phyloP scores from a whole-genome alignment of 2,888 invertebrate genomes.

The Paralinhomoeus sp. region DNA sequence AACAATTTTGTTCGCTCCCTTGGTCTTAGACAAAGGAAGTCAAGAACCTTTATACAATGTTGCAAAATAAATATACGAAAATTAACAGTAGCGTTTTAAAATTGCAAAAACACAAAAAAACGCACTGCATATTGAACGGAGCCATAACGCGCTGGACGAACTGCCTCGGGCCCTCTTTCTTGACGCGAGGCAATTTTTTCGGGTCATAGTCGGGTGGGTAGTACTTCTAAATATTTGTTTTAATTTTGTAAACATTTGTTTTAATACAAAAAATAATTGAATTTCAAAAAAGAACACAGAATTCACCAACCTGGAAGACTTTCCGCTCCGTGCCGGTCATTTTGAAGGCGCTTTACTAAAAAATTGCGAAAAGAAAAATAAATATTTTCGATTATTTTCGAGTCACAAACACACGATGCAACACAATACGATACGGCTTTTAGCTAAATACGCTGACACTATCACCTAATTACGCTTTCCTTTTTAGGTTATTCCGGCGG shows the following conservation, averaged over 20 bases:
- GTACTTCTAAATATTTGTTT: conserved; percentile 97
- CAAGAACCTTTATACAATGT: no score
- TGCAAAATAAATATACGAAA: no score
- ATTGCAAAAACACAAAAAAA: background rate
- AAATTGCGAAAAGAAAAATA: no score
- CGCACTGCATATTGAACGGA: conserved; percentile 81
- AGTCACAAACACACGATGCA: no score
- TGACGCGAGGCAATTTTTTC: conserved; percentile 89
- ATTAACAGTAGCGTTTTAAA: no score
- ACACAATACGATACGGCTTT: no score
- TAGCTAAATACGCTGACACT: no score
- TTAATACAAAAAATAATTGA: background rate
- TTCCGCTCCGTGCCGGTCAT: conserved; percentile 26
- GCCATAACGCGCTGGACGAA: conserved; percentile 97
- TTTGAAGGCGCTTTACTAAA: background rate
- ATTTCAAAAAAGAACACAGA: background rate
- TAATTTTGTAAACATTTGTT: conserved; percentile 22
- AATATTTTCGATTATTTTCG: no score
- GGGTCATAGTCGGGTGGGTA: conserved; percentile 99
- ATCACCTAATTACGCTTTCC: no score
- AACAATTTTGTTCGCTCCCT: no score
- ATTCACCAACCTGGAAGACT: conserved; percentile 19
- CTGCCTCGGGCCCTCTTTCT: conserved; percentile 76
- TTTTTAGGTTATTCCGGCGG: no score
- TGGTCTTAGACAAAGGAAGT: no score